Base-by-base conservation (phyloP, 2,888 invertebrate species). In the Alviniconcha strummeri region DNA sequence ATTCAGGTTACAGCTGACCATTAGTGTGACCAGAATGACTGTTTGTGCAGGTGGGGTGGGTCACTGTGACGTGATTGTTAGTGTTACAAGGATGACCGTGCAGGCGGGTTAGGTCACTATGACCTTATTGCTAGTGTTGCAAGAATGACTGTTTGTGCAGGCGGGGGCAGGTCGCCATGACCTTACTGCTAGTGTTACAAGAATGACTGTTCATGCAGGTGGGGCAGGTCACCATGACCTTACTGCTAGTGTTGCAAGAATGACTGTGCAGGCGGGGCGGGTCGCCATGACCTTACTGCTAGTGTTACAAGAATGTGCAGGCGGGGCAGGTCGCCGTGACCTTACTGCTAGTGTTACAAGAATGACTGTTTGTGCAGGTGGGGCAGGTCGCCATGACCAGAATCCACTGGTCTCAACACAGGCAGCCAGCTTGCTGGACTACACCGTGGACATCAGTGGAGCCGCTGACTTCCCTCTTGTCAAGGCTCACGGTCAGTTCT, bases 401-500 rank as follows among this genome's bases (percentile, higher is more conserved):
- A 17, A 11, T 13, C 67, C 69, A 15, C 55, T 74, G 56, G 52
- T 72, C 4, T 72, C 72, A 7, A 55, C 80, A 13, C 69, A 55
- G 9, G 60, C 54, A n/a, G 80, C 69, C 7, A 80, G 83, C 69
- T 74, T 85, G 55, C 13, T 36, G 52, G 80, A 85, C 19, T 54
- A 71, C 17, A 76, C 57, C 8, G 80, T 83, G 15, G 75, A 85
- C 64, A 82, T 85, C 9, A 67, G 74, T n/a, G 57, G 69, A 17
- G 71, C 79, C 8, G 76, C 9, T 9, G 71, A 79, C 8, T 80
- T 56, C 15, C 71, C 77, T 8, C 69, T 82, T 13, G 75, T 85
- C 81, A 84, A 85, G 72, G 84, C 78, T 60, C 85, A 85, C 57
- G 85, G 85, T 85, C 36, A 36, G 80, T 64, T 4, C 60, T 36